Evolutionary conservation across 2,113 vertebrate genomes (phyloP).

Genomic region (Perca flavescens): DNA sequence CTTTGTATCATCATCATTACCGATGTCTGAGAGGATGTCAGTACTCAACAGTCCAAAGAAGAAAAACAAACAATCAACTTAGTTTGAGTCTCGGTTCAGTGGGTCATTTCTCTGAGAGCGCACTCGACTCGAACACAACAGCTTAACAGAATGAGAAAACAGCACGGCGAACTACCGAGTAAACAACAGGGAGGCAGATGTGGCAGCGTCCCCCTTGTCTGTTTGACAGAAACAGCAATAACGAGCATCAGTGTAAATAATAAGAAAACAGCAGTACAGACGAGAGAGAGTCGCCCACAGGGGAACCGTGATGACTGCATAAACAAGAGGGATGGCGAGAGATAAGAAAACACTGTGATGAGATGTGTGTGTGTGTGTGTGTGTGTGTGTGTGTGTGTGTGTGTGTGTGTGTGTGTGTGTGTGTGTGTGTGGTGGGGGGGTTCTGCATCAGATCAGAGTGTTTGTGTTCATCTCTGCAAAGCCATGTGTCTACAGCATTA

Average conservation of each 20-base stretch:
- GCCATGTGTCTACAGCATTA: background rate
- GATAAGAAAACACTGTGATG: slow-evolving; percentile 13
- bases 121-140: slow-evolving; percentile 15
- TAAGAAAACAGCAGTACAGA: slow-evolving; percentile 15
- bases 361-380: background rate
- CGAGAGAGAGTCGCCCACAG: slow-evolving; percentile 14
- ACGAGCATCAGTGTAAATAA: slow-evolving; percentile 51
- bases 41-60: slow-evolving; percentile 23
- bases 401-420: background rate
- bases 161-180: background rate
- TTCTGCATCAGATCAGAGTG: background rate
- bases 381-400: background rate
- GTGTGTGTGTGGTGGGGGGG: background rate
- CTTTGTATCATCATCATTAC: background rate
- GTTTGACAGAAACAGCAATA: slow-evolving; percentile 43
- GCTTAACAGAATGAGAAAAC: slow-evolving; percentile 25
- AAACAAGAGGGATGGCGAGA: slow-evolving; percentile 11
- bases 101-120: slow-evolving; percentile 23
- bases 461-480: background rate
- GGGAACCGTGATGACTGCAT: slow-evolving; percentile 26
- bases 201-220: slow-evolving; percentile 12
- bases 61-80: slow-evolving; percentile 20
- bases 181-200: slow-evolving; percentile 44
- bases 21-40: slow-evolving; percentile 2
- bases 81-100: slow-evolving; percentile 32